Evolutionary conservation across 2,113 vertebrate genomes (phyloP).

Genomic region (Bubo bubo): DNA sequence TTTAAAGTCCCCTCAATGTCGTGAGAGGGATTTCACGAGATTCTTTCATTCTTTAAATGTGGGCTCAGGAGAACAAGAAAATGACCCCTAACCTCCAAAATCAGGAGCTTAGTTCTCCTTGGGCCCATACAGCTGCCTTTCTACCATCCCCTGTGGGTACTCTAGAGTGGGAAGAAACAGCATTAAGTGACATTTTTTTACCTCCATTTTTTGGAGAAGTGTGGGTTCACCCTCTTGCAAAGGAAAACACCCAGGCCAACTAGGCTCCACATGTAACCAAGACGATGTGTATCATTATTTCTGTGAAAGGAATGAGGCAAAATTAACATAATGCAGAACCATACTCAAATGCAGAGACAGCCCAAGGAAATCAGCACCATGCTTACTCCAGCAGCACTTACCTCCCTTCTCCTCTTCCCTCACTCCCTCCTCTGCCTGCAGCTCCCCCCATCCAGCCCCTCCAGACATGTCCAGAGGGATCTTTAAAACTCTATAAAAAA

Average conservation of each 20-base stretch:
- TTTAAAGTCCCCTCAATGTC: neutral
- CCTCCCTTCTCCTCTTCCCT: neutral
- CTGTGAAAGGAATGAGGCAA: neutral
- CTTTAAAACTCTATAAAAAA: constrained; percentile 74
- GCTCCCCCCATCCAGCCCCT: neutral
- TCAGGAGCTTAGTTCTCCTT: neutral
- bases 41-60: neutral
- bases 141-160: neutral
- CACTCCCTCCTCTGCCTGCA: neutral
- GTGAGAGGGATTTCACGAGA: neutral
- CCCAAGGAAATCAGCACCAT: neutral
- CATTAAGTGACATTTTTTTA: neutral
- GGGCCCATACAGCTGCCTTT: neutral
- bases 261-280: fast-evolving
- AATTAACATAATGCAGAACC: neutral
- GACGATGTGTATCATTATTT: fast-evolving
- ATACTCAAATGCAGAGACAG: neutral
- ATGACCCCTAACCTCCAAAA: neutral
- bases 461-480: constrained; percentile 26
- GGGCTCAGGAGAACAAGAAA: neutral
- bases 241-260: neutral
- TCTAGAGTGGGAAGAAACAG: neutral
- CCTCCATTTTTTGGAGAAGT: neutral
- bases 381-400: neutral
- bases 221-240: neutral